phyloP scores from a whole-genome alignment of 2,888 invertebrate species.

The Torymus aiolomorphi region DNA sequence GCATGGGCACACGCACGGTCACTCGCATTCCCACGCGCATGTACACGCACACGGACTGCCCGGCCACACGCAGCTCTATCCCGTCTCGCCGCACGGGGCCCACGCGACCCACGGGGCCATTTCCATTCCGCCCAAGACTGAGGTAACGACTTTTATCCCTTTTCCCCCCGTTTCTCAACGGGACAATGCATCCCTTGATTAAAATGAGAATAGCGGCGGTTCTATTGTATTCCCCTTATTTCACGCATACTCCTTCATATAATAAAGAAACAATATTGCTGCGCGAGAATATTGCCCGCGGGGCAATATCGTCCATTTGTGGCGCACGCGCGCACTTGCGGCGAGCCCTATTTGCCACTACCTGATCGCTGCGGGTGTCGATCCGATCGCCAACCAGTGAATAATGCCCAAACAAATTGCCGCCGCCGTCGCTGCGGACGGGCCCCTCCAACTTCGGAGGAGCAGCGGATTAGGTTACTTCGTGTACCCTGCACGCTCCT shows the following conservation, averaged over 20 bases:
- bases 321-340: background rate
- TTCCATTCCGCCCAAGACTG: slow-evolving; percentile 69
- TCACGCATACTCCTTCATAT: slow-evolving; percentile 36
- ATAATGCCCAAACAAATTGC: slow-evolving; percentile 47
- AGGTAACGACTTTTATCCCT: slow-evolving; percentile 63
- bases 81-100: slow-evolving; percentile 70
- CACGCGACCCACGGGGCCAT: slow-evolving; percentile 51
- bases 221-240: slow-evolving; percentile 15
- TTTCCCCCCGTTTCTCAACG: background rate
- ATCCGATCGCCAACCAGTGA: slow-evolving; percentile 30
- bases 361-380: slow-evolving; percentile 47
- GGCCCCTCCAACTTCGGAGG: slow-evolving; percentile 25
- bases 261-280: slow-evolving; percentile 15
- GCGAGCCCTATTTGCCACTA: slow-evolving; percentile 55
- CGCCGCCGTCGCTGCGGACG: slow-evolving; percentile 41
- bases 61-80: slow-evolving; percentile 71
- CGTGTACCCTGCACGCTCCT: slow-evolving; percentile 58
- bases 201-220: slow-evolving; percentile 24
- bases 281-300: background rate
- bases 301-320: too few species aligned
- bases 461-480: slow-evolving; percentile 69
- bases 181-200: slow-evolving; percentile 20
- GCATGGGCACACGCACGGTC: slow-evolving; percentile 57
- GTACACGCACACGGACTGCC: slow-evolving; percentile 69
- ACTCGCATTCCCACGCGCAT: slow-evolving; percentile 60